Conservation (phyloP, 2,113 vertebrate genomes). For the Sylvicapra grimmia region DNA sequence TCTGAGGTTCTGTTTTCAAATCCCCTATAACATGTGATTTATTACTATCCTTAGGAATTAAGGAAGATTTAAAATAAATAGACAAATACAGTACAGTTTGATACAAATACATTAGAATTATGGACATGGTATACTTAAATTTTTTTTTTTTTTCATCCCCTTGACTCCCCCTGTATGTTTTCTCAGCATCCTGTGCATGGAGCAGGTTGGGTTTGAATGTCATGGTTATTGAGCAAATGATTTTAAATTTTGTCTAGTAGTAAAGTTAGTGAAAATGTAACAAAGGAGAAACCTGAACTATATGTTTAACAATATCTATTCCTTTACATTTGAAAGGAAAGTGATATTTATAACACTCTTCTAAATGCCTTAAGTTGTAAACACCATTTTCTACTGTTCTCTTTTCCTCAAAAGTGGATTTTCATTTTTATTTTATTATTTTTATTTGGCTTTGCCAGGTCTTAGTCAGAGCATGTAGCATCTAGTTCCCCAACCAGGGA, state of each 20-base stretch:
- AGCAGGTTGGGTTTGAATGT: constrained; percentile 34
- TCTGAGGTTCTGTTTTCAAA: neutral
- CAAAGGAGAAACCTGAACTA: neutral
- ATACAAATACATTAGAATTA: neutral
- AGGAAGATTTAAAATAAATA: neutral
- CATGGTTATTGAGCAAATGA: constrained; percentile 67
- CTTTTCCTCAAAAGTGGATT: neutral
- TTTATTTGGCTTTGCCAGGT: neutral
- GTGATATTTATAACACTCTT: neutral
- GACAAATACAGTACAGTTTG: neutral
- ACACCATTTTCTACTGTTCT: neutral
- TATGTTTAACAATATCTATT: neutral
- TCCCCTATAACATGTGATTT: neutral
- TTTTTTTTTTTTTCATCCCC: neutral
- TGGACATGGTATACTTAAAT: neutral
- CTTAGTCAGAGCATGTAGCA: neutral
- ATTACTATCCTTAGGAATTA: neutral
- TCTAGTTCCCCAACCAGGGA: neutral
- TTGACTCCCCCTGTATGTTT: neutral
- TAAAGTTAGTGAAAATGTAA: neutral
- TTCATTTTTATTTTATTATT: neutral
- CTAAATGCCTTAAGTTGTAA: neutral
- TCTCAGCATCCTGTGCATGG: neutral
- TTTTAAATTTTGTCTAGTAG: neutral
- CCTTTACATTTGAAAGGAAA: neutral